Conservation (phyloP, 1,140 invertebrate species). For the Babylonia areolata region DNA sequence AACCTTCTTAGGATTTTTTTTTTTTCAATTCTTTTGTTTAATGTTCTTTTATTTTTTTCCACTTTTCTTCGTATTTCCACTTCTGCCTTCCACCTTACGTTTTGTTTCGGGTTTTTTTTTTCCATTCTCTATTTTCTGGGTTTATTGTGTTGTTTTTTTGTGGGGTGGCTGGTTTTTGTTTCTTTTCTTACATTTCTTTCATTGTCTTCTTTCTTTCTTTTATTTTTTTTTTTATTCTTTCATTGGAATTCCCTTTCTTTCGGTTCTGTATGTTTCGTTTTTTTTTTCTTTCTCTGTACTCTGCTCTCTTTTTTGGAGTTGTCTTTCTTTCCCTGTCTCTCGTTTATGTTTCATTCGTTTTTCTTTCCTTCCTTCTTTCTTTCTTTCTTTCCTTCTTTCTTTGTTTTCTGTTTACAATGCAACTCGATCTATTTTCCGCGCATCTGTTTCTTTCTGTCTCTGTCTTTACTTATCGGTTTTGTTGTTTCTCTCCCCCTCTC, state of each 20-base stretch:
- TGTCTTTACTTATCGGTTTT: background rate
- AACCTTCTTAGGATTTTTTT: background rate
- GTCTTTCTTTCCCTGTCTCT: too few species aligned
- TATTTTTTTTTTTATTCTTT: background rate
- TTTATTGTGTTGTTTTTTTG: too few species aligned
- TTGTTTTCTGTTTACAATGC: background rate
- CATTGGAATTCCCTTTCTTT: background rate
- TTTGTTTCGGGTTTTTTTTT: background rate
- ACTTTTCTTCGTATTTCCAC: background rate
- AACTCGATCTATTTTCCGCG: background rate
- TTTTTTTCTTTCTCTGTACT: background rate
- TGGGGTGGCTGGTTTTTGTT: background rate
- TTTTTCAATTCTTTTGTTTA: background rate
- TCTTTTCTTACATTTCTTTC: background rate
- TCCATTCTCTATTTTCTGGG: background rate
- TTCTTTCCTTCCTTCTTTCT: background rate
- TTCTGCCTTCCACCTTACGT: background rate
- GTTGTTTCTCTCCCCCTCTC: background rate
- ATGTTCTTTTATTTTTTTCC: background rate
- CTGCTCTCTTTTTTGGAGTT: background rate
- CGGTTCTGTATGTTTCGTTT: background rate
- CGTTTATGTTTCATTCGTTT: background rate
- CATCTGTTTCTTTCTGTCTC: background rate
- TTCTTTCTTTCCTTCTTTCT: background rate
- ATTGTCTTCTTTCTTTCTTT: background rate